Base-by-base conservation (phyloP, 2,113 vertebrate genomes). In the Todiramphus chloris region DNA sequence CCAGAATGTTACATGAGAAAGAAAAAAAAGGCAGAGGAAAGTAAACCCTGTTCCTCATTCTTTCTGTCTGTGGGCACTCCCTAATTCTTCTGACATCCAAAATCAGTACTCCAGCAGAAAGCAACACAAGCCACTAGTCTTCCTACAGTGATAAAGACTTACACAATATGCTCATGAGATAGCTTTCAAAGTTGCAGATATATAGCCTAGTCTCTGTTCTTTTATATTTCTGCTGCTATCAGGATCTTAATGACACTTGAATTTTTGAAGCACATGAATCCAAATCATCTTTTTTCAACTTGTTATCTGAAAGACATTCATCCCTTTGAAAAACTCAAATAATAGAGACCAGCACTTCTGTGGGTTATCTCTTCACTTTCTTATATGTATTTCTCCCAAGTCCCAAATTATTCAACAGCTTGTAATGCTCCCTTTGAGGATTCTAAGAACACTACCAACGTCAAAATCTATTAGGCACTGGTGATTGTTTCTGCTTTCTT, bases 361-460 rank as follows among this genome's bases (percentile, higher is more conserved):
- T 67, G 53, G 14, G 35, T 74, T 91, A 78, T 92, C 23, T 60
- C 46, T 87, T 90, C 16, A 55, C 76, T 91, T 96, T 95, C 66
- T 89, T 93, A 81, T 6, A 80, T 28, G 43, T 80, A 85, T 94
- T 96, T 93, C 93, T 83, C 62, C 73, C 4, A 30, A 96, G 72
- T 56, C 69, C 39, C 91, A 96, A 94, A 95, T 97, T 97, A 97
- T 88, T 94, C 93, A 90, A 90, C 9, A 89, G 68, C 41, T 95
- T 98, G 96, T 91, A 97, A 95, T 2, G 2, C 43, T 96, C 37
- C 80, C 90, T 97, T 97, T 96, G 93, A 79, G 44, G 94, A 95
- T 90, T 85, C 93, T 82, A 96, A 95, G 68, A 96, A 92, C 37
- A 70, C 78, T 87, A 87, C 66, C 86, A 88, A 89, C 0, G 27